Evolutionary conservation across 2,113 vertebrate genomes (phyloP), one percentile per base, ranked within the genome.

Genomic region (Corythornis vintsioides): DNA sequence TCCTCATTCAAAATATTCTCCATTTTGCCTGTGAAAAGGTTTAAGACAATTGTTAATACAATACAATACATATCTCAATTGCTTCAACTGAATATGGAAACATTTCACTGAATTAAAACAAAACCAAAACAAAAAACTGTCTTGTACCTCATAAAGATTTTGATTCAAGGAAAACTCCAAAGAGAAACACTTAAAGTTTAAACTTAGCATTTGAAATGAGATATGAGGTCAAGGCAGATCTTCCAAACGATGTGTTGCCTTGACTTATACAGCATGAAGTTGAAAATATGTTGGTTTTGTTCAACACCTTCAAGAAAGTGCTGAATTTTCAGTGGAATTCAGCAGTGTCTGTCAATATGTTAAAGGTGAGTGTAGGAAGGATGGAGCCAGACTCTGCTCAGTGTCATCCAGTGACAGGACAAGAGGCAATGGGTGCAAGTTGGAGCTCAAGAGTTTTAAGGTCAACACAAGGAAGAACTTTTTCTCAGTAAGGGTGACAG

Each of bases 1-100:
- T 88, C 95, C 14, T 97, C 96, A 45, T 77, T 90, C 93, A 98
- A 93, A 92, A 98, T 93, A 55, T 97, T 95, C 81, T 98, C 97
- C 92, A 98, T 97, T 92, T 79, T 98, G 31, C 98, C 98, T 98
- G 94, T 63, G 69, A 83, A 97, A 6, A 64, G 16, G 16, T 93
- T 90, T 78, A 90, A 67, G 15, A 7, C 15, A 14, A 22, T 67
- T 63, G 56, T 95, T 83, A 94, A 38, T 45, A 47, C 28, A 75
- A 57, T 35, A 35, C 3, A 83, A 17, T 19, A 31, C 2, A n/a
- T 31, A 3, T 50, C 69, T 75, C 14, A 28, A 6, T 26, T 77
- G 4, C 17, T 94, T 83, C n/a, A 53, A 47, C 9, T 57, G 5
- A 86, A 86, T 31, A 81, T 15, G 31, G n/a, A 35, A 86, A 56